Conservation (phyloP, 2,797 vertebrate species). For the Iguana delicatissima region DNA sequence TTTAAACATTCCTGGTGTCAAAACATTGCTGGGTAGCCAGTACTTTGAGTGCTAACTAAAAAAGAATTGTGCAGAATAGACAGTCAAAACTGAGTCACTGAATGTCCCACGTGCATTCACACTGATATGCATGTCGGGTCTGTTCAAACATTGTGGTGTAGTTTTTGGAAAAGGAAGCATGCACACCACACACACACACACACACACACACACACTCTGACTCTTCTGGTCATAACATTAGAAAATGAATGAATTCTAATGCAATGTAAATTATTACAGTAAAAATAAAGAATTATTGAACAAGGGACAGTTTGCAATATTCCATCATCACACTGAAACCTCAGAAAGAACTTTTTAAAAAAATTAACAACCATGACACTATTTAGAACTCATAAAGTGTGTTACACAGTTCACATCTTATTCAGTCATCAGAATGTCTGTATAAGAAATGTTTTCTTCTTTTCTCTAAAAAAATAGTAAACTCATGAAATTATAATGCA, state of each 20-base stretch:
- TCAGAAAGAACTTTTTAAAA: not conserved
- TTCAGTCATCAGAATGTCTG: not conserved
- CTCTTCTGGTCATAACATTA: not conserved
- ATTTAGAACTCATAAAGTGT: not conserved
- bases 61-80: not conserved
- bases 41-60: slow-evolving; percentile 11
- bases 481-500: not conserved
- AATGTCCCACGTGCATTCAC: not conserved
- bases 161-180: not conserved
- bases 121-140: not conserved
- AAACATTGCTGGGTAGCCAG: not conserved
- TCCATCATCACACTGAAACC: not conserved
- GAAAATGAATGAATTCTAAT: not conserved
- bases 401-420: not conserved
- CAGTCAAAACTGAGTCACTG: not conserved
- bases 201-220: not conserved
- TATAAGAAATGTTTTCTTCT: not conserved
- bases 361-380: not conserved
- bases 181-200: not conserved
- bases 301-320: not conserved
- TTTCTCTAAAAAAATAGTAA: not conserved
- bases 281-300: not conserved
- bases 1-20: not conserved
- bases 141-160: not conserved
- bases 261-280: not conserved